These are phyloP conservation scores for Drosophila azteca DNA, from an alignment of 1,140 invertebrate species.

Conservation along the genomic window DNA sequence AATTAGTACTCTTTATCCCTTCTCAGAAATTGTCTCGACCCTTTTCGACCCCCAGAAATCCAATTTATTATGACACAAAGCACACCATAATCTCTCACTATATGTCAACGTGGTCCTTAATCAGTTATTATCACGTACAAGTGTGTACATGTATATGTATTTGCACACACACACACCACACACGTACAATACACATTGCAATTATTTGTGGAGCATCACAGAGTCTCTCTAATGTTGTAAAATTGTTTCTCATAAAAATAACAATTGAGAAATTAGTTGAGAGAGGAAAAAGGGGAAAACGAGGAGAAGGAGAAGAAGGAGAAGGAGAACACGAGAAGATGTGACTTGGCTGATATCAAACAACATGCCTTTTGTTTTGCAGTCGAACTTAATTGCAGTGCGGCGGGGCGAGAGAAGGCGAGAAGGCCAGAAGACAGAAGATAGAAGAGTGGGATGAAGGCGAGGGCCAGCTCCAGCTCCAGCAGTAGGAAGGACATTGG, in stretches of 20 bases:
- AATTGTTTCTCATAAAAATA: slow-evolving; percentile 68
- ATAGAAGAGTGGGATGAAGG: neutral
- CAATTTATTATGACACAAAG: slow-evolving; percentile 41
- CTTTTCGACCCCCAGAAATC: slow-evolving; percentile 4
- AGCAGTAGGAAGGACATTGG: slow-evolving; percentile 8
- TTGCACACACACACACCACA: slow-evolving; percentile 13
- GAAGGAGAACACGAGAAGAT: neutral
- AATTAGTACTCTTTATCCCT: slow-evolving; percentile 29
- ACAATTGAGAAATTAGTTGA: slow-evolving; percentile 62
- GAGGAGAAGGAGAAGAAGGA: too few species aligned
- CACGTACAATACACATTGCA: slow-evolving; percentile 9
- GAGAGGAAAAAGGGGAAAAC: neutral
- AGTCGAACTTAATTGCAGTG: slow-evolving; percentile 77
- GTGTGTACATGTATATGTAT: slow-evolving; percentile 15
- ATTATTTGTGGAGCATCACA: slow-evolving; percentile 43
- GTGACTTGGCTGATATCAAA: slow-evolving; percentile 63
- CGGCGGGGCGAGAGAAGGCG: slow-evolving; percentile 7
- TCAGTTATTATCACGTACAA: slow-evolving; percentile 61
- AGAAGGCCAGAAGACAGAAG: too few species aligned
- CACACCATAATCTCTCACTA: slow-evolving; percentile 23
- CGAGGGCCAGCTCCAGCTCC: too few species aligned
- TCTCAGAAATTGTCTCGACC: too few species aligned
- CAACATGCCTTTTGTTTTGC: slow-evolving; percentile 79
- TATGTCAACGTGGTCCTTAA: slow-evolving; percentile 63
- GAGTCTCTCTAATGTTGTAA: slow-evolving; percentile 60